Percentiles rank a stretch among this genome's conserved stretches.
Conservation (phyloP, 2,888 invertebrate genomes). For the Lutraria lutraria region DNA sequence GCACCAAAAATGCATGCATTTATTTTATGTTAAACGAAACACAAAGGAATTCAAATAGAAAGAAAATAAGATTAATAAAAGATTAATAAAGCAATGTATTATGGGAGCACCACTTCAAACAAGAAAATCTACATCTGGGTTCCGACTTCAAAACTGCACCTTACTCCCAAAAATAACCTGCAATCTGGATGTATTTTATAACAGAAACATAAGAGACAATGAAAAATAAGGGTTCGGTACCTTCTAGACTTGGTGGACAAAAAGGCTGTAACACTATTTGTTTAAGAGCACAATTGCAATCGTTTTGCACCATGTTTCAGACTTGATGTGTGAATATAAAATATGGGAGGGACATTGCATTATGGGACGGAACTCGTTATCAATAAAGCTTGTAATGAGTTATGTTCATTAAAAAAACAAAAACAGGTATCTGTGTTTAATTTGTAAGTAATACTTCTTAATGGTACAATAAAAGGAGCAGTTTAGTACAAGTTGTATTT, state of each 20-base stretch:
- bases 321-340: too few relatives aligned
- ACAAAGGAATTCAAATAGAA: neutral
- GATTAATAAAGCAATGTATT: neutral
- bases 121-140: neutral
- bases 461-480: neutral
- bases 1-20: neutral
- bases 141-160: too few relatives aligned
- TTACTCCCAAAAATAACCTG: neutral
- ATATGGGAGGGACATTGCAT: too few relatives aligned
- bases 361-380: too few relatives aligned
- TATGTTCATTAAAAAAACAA: neutral
- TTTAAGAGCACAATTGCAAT: too few relatives aligned
- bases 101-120: neutral
- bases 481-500: neutral
- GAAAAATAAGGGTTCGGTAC: neutral
- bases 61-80: conserved; percentile 3
- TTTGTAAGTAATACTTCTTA: neutral
- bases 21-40: neutral
- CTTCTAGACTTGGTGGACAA: too few relatives aligned
- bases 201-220: neutral
- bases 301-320: too few relatives aligned
- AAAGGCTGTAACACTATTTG: too few relatives aligned
- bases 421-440: neutral
- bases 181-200: neutral
- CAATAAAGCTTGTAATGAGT: neutral